phyloP scores from a whole-genome alignment of 2,888 invertebrate genomes.

The Leptopilina myrica region DNA sequence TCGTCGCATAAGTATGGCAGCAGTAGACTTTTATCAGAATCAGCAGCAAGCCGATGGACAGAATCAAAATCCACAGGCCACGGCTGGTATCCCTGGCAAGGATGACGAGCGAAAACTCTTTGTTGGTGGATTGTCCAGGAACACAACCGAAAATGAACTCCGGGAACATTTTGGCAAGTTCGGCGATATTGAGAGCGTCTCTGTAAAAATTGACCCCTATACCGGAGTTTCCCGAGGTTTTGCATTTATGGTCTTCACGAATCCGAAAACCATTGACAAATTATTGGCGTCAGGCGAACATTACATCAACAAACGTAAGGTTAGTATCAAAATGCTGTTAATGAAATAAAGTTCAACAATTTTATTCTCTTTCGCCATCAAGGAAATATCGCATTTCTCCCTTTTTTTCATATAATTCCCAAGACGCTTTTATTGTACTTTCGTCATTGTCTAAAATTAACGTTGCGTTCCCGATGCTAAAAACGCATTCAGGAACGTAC shows the following conservation, averaged over 20 bases:
- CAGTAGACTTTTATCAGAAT: constrained; percentile 72
- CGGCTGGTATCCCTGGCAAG: constrained; percentile 75
- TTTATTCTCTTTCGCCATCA: neutral
- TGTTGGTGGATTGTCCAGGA: constrained; percentile 82
- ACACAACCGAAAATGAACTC: constrained; percentile 80
- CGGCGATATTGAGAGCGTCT: constrained; percentile 81
- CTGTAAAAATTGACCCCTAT: constrained; percentile 81
- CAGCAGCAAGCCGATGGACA: constrained; percentile 64
- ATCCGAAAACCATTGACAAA: constrained; percentile 79
- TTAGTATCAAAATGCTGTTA: constrained; percentile 54
- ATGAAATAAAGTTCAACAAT: too few relatives aligned
- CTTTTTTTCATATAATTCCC: constrained; percentile 3
- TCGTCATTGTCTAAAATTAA: constrained; percentile 39
- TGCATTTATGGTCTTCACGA: constrained; percentile 82
- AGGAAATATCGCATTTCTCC: constrained; percentile 3
- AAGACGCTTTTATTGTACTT: constrained; percentile 33
- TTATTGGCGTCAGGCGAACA: constrained; percentile 79
- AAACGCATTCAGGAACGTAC: constrained; percentile 34
- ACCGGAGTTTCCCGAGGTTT: constrained; percentile 82
- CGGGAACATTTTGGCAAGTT: constrained; percentile 81
- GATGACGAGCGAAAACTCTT: constrained; percentile 81
- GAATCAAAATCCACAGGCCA: constrained; percentile 65
- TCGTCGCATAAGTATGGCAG: constrained; percentile 66
- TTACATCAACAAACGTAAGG: constrained; percentile 81
- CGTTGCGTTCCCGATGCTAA: constrained; percentile 37